Percentiles rank a stretch among this genome's conserved stretches.
phyloP scores from a whole-genome alignment of 2,888 invertebrate genomes.

The Tribolium freemani region DNA sequence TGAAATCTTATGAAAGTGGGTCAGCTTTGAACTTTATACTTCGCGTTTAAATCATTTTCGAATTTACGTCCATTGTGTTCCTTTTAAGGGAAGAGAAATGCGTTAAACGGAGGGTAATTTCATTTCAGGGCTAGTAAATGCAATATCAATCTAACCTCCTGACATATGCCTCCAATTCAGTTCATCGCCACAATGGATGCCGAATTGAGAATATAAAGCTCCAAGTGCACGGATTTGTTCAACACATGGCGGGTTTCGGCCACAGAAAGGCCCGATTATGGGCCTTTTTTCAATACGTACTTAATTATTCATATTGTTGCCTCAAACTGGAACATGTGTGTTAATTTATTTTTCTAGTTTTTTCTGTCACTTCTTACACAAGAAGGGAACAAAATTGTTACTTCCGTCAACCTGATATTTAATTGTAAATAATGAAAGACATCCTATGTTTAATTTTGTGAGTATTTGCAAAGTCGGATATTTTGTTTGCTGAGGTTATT shows the following conservation, averaged over 20 bases:
- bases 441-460: too few relatives aligned
- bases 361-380: constrained; percentile 1
- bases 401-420: not conserved
- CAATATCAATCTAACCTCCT: constrained; percentile 36
- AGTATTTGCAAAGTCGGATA: not conserved
- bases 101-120: constrained; percentile 32
- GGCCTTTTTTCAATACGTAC: constrained; percentile 29
- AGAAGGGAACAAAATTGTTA: not conserved
- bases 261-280: constrained; percentile 15
- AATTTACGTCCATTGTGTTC: constrained; percentile 22
- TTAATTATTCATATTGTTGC: constrained; percentile 23
- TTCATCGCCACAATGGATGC: constrained; percentile 46
- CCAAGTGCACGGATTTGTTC: constrained; percentile 31
- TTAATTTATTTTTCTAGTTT: constrained; percentile 12
- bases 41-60: constrained; percentile 10
- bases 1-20: constrained; percentile 16
- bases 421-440: too few relatives aligned
- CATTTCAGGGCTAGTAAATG: constrained; percentile 24
- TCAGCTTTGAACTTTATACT: constrained; percentile 2
- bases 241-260: constrained; percentile 24
- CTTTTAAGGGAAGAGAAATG: constrained; percentile 10
- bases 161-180: constrained; percentile 37
- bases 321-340: constrained; percentile 17
- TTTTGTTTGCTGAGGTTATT: constrained; percentile 37
- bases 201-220: constrained; percentile 46